A percentile compares a stretch with the other conserved stretches of the same genome.
Conservation (phyloP, 2,797 vertebrate genomes). For the Natrix natrix region DNA sequence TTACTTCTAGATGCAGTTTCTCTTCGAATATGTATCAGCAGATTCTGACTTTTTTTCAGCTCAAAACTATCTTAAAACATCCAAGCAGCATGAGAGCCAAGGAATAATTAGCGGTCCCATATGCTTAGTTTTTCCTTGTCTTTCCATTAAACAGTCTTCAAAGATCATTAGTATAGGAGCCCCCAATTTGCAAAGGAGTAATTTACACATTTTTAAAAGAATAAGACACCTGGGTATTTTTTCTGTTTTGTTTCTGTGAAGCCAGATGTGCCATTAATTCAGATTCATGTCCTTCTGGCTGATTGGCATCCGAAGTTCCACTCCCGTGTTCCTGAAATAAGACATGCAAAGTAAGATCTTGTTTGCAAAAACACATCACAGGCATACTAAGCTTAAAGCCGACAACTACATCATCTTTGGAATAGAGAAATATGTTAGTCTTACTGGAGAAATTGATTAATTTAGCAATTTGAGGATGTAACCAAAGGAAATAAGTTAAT, state of each 20-base stretch:
- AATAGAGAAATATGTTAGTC: background rate
- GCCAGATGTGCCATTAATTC: slow-evolving; percentile 82
- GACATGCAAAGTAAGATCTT: background rate
- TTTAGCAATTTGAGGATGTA: background rate
- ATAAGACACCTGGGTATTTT: slow-evolving; percentile 84
- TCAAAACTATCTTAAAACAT: background rate
- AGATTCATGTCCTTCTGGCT: slow-evolving; percentile 91
- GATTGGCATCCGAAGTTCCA: slow-evolving; percentile 88
- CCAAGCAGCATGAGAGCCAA: background rate
- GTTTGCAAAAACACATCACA: background rate
- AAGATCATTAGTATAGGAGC: background rate
- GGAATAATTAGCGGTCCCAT: background rate
- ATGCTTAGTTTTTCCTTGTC: background rate
- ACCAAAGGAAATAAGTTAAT: background rate
- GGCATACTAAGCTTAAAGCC: background rate
- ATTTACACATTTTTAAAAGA: background rate
- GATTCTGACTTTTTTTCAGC: background rate
- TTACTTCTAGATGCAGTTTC: background rate
- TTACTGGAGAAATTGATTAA: background rate
- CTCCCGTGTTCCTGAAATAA: slow-evolving; percentile 83
- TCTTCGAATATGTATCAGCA: background rate
- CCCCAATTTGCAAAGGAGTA: background rate
- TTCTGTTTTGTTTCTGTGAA: slow-evolving; percentile 79
- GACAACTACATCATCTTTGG: background rate
- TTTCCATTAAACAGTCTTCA: background rate